Evolutionary conservation across 2,888 invertebrate species (phyloP).

Genomic region (Tetragonula carbonaria): DNA sequence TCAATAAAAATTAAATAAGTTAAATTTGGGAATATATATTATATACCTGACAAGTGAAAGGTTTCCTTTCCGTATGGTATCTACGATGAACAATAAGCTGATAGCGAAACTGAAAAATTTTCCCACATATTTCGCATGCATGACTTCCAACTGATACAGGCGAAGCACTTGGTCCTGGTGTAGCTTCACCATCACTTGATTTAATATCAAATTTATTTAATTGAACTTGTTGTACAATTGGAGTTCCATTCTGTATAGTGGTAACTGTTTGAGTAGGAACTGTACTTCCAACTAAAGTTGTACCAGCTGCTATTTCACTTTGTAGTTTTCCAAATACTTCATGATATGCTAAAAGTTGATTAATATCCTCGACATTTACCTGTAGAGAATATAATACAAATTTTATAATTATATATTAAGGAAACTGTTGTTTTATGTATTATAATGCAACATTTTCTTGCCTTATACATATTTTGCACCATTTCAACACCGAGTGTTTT

Average conservation of each 20-base stretch:
- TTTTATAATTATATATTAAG: background rate
- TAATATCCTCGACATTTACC: conserved; percentile 92
- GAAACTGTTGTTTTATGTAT: background rate
- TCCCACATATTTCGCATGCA: conserved; percentile 93
- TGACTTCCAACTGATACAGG: conserved; percentile 88
- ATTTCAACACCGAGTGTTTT: conserved; percentile 89
- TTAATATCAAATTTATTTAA: conserved; percentile 83
- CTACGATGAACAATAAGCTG: conserved; percentile 94
- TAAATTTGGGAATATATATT: background rate
- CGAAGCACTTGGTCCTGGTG: conserved; percentile 85
- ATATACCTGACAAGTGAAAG: conserved; percentile 88
- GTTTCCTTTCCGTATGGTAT: conserved; percentile 94
- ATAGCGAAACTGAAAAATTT: conserved; percentile 94
- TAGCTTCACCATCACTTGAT: conserved; percentile 81
- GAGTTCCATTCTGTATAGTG: conserved; percentile 82
- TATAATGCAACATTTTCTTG: conserved; percentile 70
- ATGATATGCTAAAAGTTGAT: conserved; percentile 93
- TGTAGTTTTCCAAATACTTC: conserved; percentile 92
- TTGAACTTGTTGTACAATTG: conserved; percentile 82
- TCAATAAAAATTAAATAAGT: conserved; percentile 7
- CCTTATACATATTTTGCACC: conserved; percentile 92
- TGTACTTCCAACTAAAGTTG: conserved; percentile 81
- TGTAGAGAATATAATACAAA: conserved; percentile 50
- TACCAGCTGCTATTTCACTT: conserved; percentile 85
- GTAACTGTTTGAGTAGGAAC: conserved; percentile 83